Evolutionary conservation across 2,888 invertebrate species (phyloP).

Genomic region (Lasiommata megera): DNA sequence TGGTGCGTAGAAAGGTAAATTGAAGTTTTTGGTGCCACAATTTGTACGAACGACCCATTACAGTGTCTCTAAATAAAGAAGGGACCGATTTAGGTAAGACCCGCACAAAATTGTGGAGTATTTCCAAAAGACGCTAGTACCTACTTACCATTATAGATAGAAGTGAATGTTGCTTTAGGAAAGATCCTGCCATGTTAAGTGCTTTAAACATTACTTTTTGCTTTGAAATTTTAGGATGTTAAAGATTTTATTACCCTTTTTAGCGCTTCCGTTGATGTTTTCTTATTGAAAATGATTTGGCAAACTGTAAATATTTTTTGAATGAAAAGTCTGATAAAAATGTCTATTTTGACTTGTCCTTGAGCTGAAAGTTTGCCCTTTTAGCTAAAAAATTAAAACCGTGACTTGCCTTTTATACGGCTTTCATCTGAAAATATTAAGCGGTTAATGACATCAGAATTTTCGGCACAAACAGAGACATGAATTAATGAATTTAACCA

Average conservation of each 20-base stretch:
- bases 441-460: neutral
- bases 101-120: neutral
- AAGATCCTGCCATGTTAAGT: neutral
- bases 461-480: neutral
- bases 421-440: neutral
- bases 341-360: too few relatives aligned
- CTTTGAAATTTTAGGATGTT: too few relatives aligned
- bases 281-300: too few relatives aligned
- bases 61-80: conserved; percentile 3
- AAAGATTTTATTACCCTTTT: too few relatives aligned
- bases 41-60: conserved; percentile 14
- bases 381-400: neutral
- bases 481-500: neutral
- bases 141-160: neutral
- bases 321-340: too few relatives aligned
- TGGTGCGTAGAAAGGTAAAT: conserved; percentile 8
- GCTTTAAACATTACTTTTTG: too few relatives aligned
- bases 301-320: too few relatives aligned
- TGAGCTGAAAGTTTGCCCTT: neutral
- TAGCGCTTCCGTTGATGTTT: too few relatives aligned
- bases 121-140: neutral
- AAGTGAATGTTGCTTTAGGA: neutral
- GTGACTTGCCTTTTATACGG: conserved; percentile 2
- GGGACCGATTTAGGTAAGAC: conserved; percentile 4
- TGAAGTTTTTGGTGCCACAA: conserved; percentile 11